A percentile compares a stretch with the other conserved stretches of the same genome.
Conservation (phyloP, 2,888 invertebrate species). For the Tetragonula carbonaria region DNA sequence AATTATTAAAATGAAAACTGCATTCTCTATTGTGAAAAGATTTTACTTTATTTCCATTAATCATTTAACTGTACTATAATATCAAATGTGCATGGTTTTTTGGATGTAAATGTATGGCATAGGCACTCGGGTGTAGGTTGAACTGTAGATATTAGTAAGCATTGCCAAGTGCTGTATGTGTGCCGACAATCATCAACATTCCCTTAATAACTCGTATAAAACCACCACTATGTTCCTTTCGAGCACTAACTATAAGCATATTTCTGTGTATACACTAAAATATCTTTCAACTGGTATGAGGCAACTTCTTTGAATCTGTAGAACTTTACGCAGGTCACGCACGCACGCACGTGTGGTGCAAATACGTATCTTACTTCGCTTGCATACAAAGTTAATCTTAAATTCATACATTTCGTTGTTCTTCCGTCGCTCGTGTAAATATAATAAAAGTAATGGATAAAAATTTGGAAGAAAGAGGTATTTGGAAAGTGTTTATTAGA, state of each 20-base stretch:
- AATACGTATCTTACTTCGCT: conserved; percentile 47
- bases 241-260: conserved; percentile 74
- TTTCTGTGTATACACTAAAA: conserved; percentile 69
- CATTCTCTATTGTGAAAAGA: conserved; percentile 68
- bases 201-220: conserved; percentile 79
- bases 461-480: background rate
- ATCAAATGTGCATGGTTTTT: conserved; percentile 81
- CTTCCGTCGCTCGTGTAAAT: background rate
- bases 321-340: conserved; percentile 36
- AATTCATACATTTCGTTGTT: conserved; percentile 11
- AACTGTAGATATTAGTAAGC: conserved; percentile 81
- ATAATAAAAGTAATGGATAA: background rate
- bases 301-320: conserved; percentile 47
- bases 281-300: conserved; percentile 63
- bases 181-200: conserved; percentile 84
- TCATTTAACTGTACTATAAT: conserved; percentile 72
- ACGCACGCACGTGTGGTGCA: conserved; percentile 50
- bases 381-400: conserved; percentile 68
- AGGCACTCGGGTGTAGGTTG: conserved; percentile 83
- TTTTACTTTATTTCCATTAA: conserved; percentile 76
- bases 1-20: conserved; percentile 33
- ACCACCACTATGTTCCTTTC: conserved; percentile 74
- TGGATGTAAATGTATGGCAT: conserved; percentile 81
- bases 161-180: conserved; percentile 84
- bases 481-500: background rate